Evolutionary conservation across 2,888 invertebrate species (phyloP).

Genomic region (Pseudococcus viburni): DNA sequence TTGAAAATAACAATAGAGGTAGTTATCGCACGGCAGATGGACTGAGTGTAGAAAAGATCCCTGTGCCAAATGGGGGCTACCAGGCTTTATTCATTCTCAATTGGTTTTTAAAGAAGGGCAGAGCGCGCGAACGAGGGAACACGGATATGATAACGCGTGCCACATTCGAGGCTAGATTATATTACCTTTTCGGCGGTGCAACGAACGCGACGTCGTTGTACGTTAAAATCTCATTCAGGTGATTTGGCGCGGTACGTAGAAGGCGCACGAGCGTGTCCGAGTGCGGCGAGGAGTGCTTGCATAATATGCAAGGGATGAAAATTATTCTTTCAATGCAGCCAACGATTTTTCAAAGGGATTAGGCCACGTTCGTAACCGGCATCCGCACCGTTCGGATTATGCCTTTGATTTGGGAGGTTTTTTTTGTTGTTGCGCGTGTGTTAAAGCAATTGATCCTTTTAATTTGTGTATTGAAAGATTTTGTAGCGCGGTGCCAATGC

Average conservation of each 20-base stretch:
- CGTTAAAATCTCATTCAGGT: conserved; percentile 66
- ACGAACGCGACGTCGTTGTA: conserved; percentile 50
- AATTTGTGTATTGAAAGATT: conserved; percentile 60
- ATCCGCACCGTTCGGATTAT: conserved; percentile 46
- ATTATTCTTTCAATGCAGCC: conserved; percentile 65
- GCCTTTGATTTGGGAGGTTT: conserved; percentile 50
- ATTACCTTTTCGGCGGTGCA: conserved; percentile 58
- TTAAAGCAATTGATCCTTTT: conserved; percentile 62
- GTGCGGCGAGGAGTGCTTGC: conserved; percentile 55
- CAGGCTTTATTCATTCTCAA: conserved; percentile 66
- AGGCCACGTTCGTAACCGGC: conserved; percentile 63
- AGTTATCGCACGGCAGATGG: conserved; percentile 67
- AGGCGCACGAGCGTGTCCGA: conserved; percentile 66
- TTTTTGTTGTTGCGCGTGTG: conserved; percentile 46
- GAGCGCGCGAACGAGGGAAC: conserved; percentile 56
- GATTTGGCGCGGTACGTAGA: conserved; percentile 55
- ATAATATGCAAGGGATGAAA: conserved; percentile 64
- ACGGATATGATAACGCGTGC: conserved; percentile 65
- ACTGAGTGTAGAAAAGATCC: conserved; percentile 65
- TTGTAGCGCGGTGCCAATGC: conserved; percentile 43
- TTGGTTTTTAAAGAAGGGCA: conserved; percentile 65
- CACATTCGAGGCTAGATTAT: conserved; percentile 66
- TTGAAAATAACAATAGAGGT: conserved; percentile 67
- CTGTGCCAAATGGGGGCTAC: conserved; percentile 65
- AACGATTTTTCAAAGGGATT: conserved; percentile 64